Evolutionary conservation across 2,888 invertebrate genomes (phyloP), one percentile per base, ranked within the genome.

Genomic region (Eumacrocentrus americanus): DNA sequence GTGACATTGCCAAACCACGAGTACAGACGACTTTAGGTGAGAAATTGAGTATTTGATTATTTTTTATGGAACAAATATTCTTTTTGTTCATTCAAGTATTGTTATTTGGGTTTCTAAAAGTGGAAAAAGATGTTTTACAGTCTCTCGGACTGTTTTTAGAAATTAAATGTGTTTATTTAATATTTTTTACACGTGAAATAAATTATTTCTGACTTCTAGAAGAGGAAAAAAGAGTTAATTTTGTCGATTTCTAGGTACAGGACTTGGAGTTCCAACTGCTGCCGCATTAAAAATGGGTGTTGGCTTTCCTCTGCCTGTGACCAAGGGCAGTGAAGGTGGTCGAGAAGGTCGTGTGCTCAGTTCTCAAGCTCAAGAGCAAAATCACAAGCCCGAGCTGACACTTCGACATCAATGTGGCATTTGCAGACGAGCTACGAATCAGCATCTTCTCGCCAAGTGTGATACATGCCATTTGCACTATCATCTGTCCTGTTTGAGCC

Each of bases 391-490:
- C 7, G 78, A 83, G 69, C 74, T 84, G 12, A 77, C 86, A 3
- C 77, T 87, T 64, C 81, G 88, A 48, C 91, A 90, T 70, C 90
- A 91, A 75, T 97, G 97, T 80, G 93, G 93, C 14, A 91, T 92
- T 67, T 97, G 97, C 82, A 87, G 89, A 60, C 88, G 91, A 72
- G 89, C 91, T 67, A 89, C 91, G 63, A 95, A 97, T 82, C 97
- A 95, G 68, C 98, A 98, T 82, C 85, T 95, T 64, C 85, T 98
- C 77, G 95, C 95, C 11, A 92, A 94, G 76, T 98, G 98, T 82
- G 98, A 98, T 82, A 93, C 94, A 1, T 98, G 98, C 78, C 89
- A 90, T 72, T 85, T 92, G 61, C 91, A 91, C 82, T 98, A 96
- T 83, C 98, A 98, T 83, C 83, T 98, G 69, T 91, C 92, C 66